Evolutionary conservation across 2,888 invertebrate genomes (phyloP), one percentile per base, ranked within the genome.

Genomic region (Saturnia pavonia): DNA sequence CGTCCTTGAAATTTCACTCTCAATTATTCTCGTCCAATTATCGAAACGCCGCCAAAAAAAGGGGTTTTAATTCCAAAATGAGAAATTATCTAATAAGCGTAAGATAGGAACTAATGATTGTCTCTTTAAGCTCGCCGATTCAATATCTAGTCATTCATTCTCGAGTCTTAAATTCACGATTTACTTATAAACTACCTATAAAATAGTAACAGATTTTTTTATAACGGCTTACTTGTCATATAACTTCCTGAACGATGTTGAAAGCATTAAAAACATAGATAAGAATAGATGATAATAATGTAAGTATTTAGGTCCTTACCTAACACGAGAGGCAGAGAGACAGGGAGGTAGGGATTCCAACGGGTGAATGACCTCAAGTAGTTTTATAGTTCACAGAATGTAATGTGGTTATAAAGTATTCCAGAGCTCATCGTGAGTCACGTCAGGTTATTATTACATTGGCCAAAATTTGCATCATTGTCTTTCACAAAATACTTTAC

Each of bases 351-450:
- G 77, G 80, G 80, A 82, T 81, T 82, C 77, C 77, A 78, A 72
- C 77, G 80, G 87, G 84, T 86, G 80, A 87, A 87, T 74, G 85
- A 80, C 86, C 88, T 76, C 75, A 72, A 75, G 74, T 73, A 77
- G 74, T 78, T 81, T 83, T 81, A 82, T 79, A 76, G 77, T 72
- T 69, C 73, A 72, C 75, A 73, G 75, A 77, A 75, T 80, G 80
- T 76, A 78, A 77, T 65, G 65, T 40, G 40, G 65, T 9, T 65
- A 40, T 40, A 65, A 65, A 67, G 65, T 40, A 40, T 40, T 65
- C 40, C 65, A 65, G 65, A 34, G 34, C 65, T 40, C 65, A 65
- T 11, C 60, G 60, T 34, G 67, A 65, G 40, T 40, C 19, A 40
- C 65, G 65, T 40, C 4, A 65, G 34, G 2, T 34, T 40, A 40